Base-by-base conservation (phyloP, 2,888 invertebrate species). In the Herminia tarsipennalis region DNA sequence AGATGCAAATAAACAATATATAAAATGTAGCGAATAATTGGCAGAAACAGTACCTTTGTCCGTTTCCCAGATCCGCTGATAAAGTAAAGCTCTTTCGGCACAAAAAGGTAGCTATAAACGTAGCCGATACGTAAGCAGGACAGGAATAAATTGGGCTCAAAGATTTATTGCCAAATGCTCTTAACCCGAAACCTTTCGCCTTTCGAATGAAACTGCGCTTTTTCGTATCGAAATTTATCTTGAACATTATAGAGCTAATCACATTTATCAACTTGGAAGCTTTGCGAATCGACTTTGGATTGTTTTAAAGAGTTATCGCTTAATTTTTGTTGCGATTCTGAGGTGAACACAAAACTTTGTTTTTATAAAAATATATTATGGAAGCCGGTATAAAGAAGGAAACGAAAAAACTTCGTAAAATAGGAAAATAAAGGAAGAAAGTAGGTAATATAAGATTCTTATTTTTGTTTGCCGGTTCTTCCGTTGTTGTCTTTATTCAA, bases 111-210 rank as follows among this genome's bases (percentile, higher is more conserved):
- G 67, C 73, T 72, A 78, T 81, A 83, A 85, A 81, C 72, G 80
- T 74, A 73, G 74, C 76, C 80, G 73, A 82, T 81, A 82, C 78
- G 78, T 73, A 81, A 76, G 70, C 76, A 73, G 78, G 83, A 82
- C 83, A 82, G 78, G 78, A 82, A 85, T 87, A 86, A 86, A 88
- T 88, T 86, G 85, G 81, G 70, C 76, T 73, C 69, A 69, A 76
- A 72, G 86, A 90, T 90, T 90, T 89, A 90, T 90, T 78, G 77
- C 84, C 83, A 73, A 89, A 88, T 83, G 88, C 89, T 89, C 81
- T 89, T 86, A 88, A 84, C 85, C 79, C 82, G 73, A 75, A 76
- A 73, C 73, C 70, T 78, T 73, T 69, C 67, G 68, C 63, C 56
- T 62, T 49, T 62, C 61, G 69, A 70, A 74, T 72, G 76, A 74